Base-by-base conservation (phyloP, 2,113 vertebrate genomes). In the Sinocyclocheilus anshuiensis region DNA sequence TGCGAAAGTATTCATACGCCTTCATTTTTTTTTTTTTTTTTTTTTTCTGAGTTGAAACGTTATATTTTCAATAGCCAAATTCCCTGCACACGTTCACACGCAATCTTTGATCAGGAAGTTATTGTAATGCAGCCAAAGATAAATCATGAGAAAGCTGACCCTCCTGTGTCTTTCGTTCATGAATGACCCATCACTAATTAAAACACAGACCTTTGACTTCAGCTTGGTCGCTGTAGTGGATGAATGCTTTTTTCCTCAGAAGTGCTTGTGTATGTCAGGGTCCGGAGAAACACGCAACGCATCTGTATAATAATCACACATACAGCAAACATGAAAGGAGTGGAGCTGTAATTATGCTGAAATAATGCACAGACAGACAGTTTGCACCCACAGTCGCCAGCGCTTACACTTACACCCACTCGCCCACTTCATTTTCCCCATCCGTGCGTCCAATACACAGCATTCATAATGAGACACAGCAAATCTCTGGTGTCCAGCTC, bases 301-400 rank as follows among this genome's bases (percentile, higher is more conserved):
- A 72, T 80, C 67, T 45, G 74, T 75, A 61, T 85, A 83, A 88
- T 87, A 65, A 33, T 6, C 45, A 74, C 13, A 79, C 65, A 63
- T 84, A 77, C 61, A 81, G 33, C 50, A 53, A 72, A 85, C 84
- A 87, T 88, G 77, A 86, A 88, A 85, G 72, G 72, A 75, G 71
- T 86, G 39, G 48, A 92, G 90, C 86, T 71, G 77, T 92, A 91
- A 93, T 94, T 92, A 93, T 87, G 78, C 67, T 61, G 50, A 81
- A 85, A 89, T 80, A 87, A 88, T 92, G 75, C 90, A 91, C 91
- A 92, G 91, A 92, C 92, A 89, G 88, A 88, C 87, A 3, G 85
- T 88, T 77, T 85, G 87, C 89, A 90, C 63, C 72, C 84, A 84
- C 91, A 89, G 88, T 91, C 89, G 90, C 85, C 83, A 89, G 82